These are phyloP conservation scores for Stramonita haemastoma DNA, from an alignment of 2,888 invertebrate species.

Conservation along the genomic window DNA sequence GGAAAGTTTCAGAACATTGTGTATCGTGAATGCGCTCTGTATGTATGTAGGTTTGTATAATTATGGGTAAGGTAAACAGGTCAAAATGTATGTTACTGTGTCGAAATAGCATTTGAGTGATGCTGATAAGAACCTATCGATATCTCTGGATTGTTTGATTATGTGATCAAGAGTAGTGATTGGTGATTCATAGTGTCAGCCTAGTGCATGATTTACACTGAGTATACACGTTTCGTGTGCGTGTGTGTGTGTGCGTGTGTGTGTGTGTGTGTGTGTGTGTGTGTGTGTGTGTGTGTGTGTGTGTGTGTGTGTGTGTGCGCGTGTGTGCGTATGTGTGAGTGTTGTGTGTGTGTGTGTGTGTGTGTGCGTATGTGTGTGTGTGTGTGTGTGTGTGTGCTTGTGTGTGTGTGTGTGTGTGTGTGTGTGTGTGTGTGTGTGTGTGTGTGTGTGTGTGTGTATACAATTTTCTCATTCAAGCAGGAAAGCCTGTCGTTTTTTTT, in stretches of 20 bases:
- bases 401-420: neutral
- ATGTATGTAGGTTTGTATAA: no score
- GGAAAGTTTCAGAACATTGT: neutral
- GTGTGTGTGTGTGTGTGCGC: neutral
- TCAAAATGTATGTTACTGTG: neutral
- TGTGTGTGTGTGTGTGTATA: neutral
- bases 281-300: neutral
- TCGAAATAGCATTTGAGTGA: no score
- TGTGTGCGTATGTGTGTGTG: neutral
- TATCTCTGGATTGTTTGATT: no score
- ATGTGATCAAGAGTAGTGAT: no score
- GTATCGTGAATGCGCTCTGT: neutral
- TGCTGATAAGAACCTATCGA: no score
- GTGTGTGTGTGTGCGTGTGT: neutral
- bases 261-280: neutral
- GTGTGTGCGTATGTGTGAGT: no score
- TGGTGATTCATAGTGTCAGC: neutral
- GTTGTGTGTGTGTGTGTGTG: no score
- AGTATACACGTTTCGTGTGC: no score
- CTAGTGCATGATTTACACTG: neutral
- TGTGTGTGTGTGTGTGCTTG: neutral
- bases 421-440: neutral
- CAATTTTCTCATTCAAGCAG: no score
- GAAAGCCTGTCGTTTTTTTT: no score
- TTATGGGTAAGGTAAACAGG: no score